Percentiles rank a stretch among this genome's conserved stretches.
These are phyloP conservation scores for Eristalis pertinax DNA, from an alignment of 2,888 invertebrate genomes.

Conservation along the genomic window DNA sequence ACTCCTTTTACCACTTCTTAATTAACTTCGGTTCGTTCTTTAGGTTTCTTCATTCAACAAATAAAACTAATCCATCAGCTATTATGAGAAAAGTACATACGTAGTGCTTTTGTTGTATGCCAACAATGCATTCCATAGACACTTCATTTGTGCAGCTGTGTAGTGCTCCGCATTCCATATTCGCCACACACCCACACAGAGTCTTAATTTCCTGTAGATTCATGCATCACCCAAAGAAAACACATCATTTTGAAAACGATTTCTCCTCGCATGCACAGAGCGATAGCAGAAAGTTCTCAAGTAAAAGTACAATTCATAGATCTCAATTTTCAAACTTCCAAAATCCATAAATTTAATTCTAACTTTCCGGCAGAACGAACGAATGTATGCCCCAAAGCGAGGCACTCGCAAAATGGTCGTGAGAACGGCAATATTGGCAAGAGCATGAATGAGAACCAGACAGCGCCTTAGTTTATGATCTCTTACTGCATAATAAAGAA, in stretches of 20 bases:
- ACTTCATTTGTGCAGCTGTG: no score
- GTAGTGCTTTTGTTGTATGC: no score
- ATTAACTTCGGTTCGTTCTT: no score
- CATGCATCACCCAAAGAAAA: constrained; percentile 16
- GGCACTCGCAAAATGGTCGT: not conserved
- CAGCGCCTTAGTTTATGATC: constrained; percentile 49
- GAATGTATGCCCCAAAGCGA: not conserved
- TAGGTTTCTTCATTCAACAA: no score
- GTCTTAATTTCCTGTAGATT: constrained; percentile 46
- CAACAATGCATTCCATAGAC: no score
- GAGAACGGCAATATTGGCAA: constrained; percentile 4
- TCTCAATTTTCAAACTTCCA: constrained; percentile 67
- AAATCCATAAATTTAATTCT: constrained; percentile 68
- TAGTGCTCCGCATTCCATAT: not conserved
- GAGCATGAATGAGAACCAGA: not conserved
- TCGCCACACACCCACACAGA: not conserved
- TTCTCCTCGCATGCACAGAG: constrained; percentile 38
- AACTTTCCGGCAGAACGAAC: constrained; percentile 53
- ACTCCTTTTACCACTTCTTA: no score
- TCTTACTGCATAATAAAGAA: constrained; percentile 56
- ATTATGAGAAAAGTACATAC: no score
- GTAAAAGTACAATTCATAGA: constrained; percentile 61
- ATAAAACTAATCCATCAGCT: no score
- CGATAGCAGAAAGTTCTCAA: constrained; percentile 44
- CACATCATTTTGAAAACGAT: constrained; percentile 52